A percentile compares a stretch with the other conserved stretches of the same genome.
Evolutionary conservation across 2,888 invertebrate genomes (phyloP).

Genomic region (Apocheima hispidaria): DNA sequence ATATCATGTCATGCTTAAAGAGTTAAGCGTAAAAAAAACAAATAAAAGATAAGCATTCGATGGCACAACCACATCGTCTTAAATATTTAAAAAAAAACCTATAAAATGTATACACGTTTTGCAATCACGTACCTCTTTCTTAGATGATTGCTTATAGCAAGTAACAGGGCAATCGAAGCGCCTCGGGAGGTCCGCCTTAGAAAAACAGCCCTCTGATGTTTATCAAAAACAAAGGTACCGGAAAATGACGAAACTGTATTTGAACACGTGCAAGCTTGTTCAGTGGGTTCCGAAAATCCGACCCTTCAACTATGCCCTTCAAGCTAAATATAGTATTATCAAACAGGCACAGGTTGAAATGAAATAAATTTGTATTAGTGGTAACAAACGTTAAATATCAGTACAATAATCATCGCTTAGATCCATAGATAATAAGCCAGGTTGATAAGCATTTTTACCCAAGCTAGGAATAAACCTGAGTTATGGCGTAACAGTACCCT

Average conservation of each 20-base stretch:
- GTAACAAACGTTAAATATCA: too few species aligned
- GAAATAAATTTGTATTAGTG: not conserved
- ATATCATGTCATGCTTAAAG: too few species aligned
- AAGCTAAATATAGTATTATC: not conserved
- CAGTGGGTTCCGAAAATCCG: not conserved
- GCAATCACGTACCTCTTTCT: constrained; percentile 42
- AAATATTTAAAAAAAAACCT: too few species aligned
- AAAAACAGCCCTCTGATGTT: constrained; percentile 51
- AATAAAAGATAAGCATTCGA: too few species aligned
- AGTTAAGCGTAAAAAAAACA: too few species aligned
- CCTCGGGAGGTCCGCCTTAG: constrained; percentile 37
- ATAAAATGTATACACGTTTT: constrained; percentile 3
- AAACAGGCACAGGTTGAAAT: not conserved
- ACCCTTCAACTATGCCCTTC: constrained; percentile 10
- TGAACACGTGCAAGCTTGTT: constrained; percentile 39
- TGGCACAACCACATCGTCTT: not conserved
- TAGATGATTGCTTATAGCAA: constrained; percentile 57
- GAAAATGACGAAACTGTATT: constrained; percentile 49
- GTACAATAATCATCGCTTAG: too few species aligned
- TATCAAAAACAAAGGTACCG: constrained; percentile 53
- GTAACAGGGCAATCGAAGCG: constrained; percentile 47
- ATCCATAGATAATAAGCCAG: too few species aligned
- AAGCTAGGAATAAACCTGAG: too few species aligned
- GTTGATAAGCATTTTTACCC: too few species aligned
- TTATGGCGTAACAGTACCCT: too few species aligned